A percentile compares a stretch with the other conserved stretches of the same genome.
Evolutionary conservation across 2,113 vertebrate species (phyloP).

Genomic region (Carassius carassius): DNA sequence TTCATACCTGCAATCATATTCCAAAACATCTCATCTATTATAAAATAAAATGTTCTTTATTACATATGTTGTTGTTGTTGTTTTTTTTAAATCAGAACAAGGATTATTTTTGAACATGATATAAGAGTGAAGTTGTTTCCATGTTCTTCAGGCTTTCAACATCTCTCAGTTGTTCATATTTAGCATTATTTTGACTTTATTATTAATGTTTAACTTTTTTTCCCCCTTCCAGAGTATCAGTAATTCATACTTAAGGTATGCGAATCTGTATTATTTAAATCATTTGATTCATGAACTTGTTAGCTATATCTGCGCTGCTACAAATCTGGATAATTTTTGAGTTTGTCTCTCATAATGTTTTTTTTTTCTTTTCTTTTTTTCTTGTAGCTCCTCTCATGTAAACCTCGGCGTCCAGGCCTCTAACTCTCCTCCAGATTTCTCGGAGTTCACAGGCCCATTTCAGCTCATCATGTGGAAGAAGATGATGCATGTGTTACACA

Average conservation of each 20-base stretch:
- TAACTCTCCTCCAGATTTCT: constrained; percentile 67
- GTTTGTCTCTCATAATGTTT: neutral
- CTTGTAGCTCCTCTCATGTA: constrained; percentile 57
- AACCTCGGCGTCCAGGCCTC: constrained; percentile 54
- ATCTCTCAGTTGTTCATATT: no score
- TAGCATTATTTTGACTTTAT: no score
- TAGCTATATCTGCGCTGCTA: neutral
- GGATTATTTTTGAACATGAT: no score
- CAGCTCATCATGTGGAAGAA: constrained; percentile 83
- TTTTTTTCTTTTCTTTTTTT: neutral
- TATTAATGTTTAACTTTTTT: neutral
- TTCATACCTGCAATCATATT: neutral
- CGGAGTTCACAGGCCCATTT: constrained; percentile 75
- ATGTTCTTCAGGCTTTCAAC: no score
- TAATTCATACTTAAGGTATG: constrained; percentile 70
- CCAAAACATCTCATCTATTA: neutral
- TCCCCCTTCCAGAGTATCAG: constrained; percentile 66
- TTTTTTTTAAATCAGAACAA: no score
- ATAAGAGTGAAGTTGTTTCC: no score
- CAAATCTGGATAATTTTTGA: neutral
- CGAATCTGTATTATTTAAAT: constrained; percentile 26
- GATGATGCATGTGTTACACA: constrained; percentile 79
- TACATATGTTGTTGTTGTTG: no score
- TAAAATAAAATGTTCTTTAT: neutral
- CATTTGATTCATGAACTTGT: neutral